These are phyloP conservation scores for Perizoma flavofasciatum DNA, from an alignment of 2,888 invertebrate genomes.

Conservation along the genomic window DNA sequence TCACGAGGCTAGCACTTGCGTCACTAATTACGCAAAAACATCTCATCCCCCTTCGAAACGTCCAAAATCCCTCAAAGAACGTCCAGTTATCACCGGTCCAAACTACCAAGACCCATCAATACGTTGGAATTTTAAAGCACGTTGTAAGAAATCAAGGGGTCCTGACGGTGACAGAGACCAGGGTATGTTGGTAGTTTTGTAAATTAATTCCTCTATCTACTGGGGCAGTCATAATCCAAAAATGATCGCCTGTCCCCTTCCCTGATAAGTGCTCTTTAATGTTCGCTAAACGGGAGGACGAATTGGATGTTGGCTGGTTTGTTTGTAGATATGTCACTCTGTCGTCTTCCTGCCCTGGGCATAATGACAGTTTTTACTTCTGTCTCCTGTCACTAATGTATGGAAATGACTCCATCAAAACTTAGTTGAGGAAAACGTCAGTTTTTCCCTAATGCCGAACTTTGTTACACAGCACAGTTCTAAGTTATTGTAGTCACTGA, in stretches of 20 bases:
- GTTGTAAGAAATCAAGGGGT: slow-evolving; percentile 22
- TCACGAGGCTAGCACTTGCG: slow-evolving; percentile 59
- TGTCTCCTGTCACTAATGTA: slow-evolving; percentile 31
- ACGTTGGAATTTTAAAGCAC: slow-evolving; percentile 22
- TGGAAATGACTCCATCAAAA: slow-evolving; percentile 32
- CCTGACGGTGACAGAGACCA: slow-evolving; percentile 52
- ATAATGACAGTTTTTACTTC: slow-evolving; percentile 37
- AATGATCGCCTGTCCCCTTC: slow-evolving; percentile 76
- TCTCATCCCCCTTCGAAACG: slow-evolving; percentile 63
- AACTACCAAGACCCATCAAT: slow-evolving; percentile 39
- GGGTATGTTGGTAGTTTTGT: slow-evolving; percentile 61
- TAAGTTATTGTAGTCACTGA: slow-evolving; percentile 12
- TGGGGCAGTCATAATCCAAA: slow-evolving; percentile 79
- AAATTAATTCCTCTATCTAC: slow-evolving; percentile 79
- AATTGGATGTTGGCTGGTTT: slow-evolving; percentile 28
- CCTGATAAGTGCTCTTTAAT: slow-evolving; percentile 78
- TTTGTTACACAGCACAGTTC: slow-evolving; percentile 12
- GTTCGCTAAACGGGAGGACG: slow-evolving; percentile 60
- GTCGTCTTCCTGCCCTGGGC: slow-evolving; percentile 21
- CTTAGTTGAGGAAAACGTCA: slow-evolving; percentile 17
- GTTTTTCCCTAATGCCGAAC: slow-evolving; percentile 27
- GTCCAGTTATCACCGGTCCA: slow-evolving; percentile 68
- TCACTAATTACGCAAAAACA: slow-evolving; percentile 80
- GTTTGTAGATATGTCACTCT: slow-evolving; percentile 29
- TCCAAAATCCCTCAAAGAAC: slow-evolving; percentile 79